Evolutionary conservation across 2,888 invertebrate genomes (phyloP), one percentile per base, ranked within the genome.

Genomic region (Ceramica pisi): DNA sequence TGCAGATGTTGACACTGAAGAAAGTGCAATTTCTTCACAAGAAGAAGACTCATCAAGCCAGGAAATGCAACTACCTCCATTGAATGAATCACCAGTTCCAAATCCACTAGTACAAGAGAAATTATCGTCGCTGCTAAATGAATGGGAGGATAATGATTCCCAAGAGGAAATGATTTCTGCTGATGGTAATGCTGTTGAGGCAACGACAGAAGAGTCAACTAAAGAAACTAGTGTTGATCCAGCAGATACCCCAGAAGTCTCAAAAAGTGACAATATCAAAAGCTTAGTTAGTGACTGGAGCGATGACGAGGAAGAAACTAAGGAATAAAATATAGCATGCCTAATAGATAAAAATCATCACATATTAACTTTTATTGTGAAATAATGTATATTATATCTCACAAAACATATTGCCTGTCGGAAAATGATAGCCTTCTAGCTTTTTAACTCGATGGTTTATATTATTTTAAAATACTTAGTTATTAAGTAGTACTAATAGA

Each of bases 241-340:
- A 61, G 3, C 55, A 38, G 61, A 70, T 23, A 44, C 16, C 41
- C n/a, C 50, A 55, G 71, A 82, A 62, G 67, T 84, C 60, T 87
- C 81, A n/a, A 92, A 92, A 80, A 88, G 89, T 78, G 90, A 93
- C 48, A 94, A 93, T 71, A 94, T 96, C 23, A 94, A 94, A 83
- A 95, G 89, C 73, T 88, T 96, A 75, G 96, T 96, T 23, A 96
- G 96, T 84, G 96, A 96, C 84, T 96, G 96, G 96, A 96, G 96
- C 84, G 96, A 96, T 71, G 95, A 94, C 48, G 94, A 95, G 2
- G 94, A 95, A 70, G 93, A 95, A 68, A 87, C 84, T 66, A 86
- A 89, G 70, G 75, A 84, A 75, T 80, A 23, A 83, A 66, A n/a
- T n/a, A n/a, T 19, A 71, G n/a, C 23, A 65, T 57, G 61, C n/a